Base-by-base conservation (phyloP, 2,797 vertebrate species). In the Enteromius trimaculatus region DNA sequence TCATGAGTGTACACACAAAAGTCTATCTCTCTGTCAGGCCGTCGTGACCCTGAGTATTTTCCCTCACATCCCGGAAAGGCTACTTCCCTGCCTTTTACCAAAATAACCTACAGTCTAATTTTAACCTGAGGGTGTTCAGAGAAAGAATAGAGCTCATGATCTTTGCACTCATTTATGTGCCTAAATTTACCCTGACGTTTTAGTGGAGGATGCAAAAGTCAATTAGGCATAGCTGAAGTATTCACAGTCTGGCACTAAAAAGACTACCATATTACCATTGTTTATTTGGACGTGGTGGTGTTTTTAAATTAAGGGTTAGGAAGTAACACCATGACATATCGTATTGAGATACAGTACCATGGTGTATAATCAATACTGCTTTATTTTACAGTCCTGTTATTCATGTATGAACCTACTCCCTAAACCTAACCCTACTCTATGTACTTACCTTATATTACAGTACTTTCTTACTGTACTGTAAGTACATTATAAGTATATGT, bases 101-200 rank as follows among this genome's bases (percentile, higher is more conserved):
- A 78, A 89, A 89, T 88, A 88, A 85, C 77, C 85, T 68, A 26
- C 6, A 23, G 31, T 82, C 86, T 90, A 88, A 88, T 84, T 87
- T 86, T 88, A 87, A 78, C 85, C 80, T 83, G 65, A 4, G n/a
- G 51, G 75, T 76, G 31, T 83, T 60, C 44, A 75, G 39, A 84
- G 82, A 87, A 77, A 77, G 58, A 65, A 83, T 53, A 76, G 51
- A 21, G 62, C 47, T 77, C 19, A 1, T 55, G 58, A 75, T 74
- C 34, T 79, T 44, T 49, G 42, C 68, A 58, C 76, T 68, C 77
- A 75, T 84, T 82, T 86, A 66, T 42, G 78, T 66, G 39, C 49
- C 51, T 81, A 76, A 72, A 66, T 85, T 79, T 76, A 80, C 31
- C 39, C 68, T 62, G 60, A 13, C 4, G 47, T 71, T 58, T 74